These are phyloP conservation scores for Brevimyrus niger DNA, from an alignment of 2,113 vertebrate genomes.

Conservation along the genomic window DNA sequence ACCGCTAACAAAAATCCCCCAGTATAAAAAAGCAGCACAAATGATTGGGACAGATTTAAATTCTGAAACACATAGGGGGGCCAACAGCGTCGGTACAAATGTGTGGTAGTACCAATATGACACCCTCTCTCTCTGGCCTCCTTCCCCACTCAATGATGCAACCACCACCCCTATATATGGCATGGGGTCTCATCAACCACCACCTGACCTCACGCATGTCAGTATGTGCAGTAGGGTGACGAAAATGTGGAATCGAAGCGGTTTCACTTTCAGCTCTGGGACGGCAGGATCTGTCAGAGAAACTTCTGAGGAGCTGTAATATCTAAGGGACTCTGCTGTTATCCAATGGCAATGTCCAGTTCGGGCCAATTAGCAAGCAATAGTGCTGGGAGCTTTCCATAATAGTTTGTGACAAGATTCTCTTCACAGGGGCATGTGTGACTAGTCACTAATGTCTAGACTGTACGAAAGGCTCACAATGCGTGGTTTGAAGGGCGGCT, in stretches of 20 bases:
- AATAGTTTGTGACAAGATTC: too few relatives aligned
- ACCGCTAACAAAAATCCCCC: background rate
- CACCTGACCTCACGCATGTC: background rate
- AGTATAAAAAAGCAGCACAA: background rate
- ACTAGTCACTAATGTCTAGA: background rate
- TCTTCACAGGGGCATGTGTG: background rate
- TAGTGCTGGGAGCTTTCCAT: background rate
- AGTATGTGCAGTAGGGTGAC: background rate
- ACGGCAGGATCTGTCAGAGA: background rate
- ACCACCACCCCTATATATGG: background rate
- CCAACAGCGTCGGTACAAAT: background rate
- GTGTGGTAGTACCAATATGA: background rate
- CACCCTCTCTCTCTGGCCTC: background rate
- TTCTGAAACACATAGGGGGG: background rate
- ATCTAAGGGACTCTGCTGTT: background rate
- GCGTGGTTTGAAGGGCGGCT: slow-evolving; percentile 90
- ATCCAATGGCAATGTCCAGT: background rate
- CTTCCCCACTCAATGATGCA: background rate
- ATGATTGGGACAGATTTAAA: background rate
- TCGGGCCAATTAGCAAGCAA: background rate
- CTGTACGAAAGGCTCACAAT: slow-evolving; percentile 76
- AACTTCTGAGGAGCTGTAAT: background rate
- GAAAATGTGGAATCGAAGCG: background rate
- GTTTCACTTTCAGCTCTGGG: background rate
- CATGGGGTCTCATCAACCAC: background rate